These are phyloP conservation scores for Mesocricetus auratus DNA, from an alignment of 2,113 vertebrate genomes.

Conservation along the genomic window DNA sequence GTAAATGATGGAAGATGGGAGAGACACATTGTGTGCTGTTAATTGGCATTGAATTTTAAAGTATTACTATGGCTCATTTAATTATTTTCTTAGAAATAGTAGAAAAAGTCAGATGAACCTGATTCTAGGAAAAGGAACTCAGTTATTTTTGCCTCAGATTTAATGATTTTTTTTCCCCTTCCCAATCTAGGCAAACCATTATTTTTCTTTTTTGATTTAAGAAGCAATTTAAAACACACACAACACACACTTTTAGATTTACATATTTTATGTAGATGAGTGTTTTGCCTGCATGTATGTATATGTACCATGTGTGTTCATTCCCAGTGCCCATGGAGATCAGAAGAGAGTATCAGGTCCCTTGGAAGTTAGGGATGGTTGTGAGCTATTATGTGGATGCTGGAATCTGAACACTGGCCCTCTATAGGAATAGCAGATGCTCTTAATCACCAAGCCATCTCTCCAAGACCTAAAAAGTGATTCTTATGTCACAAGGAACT, in stretches of 20 bases:
- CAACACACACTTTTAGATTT: background rate
- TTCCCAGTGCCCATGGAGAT: background rate
- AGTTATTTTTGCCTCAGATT: constrained; percentile 39
- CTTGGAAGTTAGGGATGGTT: background rate
- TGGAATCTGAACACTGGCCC: background rate
- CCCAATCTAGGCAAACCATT: background rate
- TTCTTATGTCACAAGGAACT: constrained; percentile 20
- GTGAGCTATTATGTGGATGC: background rate
- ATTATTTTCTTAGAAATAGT: constrained; percentile 57
- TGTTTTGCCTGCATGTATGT: background rate
- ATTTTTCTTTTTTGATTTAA: background rate
- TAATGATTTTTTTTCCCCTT: constrained; percentile 58
- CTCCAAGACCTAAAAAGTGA: background rate
- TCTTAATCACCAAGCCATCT: background rate
- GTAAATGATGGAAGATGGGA: constrained; percentile 85
- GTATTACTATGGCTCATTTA: background rate
- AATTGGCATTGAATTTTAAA: constrained; percentile 48
- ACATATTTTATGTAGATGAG: background rate
- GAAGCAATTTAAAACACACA: background rate
- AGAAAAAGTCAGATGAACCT: constrained; percentile 12
- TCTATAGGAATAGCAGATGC: background rate
- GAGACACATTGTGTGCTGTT: constrained; percentile 17
- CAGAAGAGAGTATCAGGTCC: background rate
- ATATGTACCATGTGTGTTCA: background rate
- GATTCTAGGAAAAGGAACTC: constrained; percentile 37